Conservation (phyloP, 2,888 invertebrate species). For the Folsomia candida region DNA sequence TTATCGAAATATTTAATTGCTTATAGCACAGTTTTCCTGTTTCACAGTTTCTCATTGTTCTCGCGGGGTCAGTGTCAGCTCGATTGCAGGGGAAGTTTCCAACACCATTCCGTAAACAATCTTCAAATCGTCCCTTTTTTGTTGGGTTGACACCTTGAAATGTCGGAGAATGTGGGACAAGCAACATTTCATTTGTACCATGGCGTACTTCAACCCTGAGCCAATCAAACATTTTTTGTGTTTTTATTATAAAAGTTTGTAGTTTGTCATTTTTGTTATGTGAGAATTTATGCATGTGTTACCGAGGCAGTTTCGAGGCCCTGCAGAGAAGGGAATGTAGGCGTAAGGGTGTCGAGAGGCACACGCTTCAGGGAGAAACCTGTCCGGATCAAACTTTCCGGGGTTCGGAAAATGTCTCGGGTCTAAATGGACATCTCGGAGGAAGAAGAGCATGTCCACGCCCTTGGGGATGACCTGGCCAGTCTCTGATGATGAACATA, state of each 20-base stretch:
- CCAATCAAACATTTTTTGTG: not conserved
- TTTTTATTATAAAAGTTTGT: not conserved
- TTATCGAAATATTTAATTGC: too few species aligned
- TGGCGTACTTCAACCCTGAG: slow-evolving; percentile 4
- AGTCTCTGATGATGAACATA: not conserved
- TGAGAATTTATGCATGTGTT: too few species aligned
- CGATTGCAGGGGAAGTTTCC: not conserved
- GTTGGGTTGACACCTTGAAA: not conserved
- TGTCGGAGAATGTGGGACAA: not conserved
- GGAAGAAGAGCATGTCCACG: not conserved
- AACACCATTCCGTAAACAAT: slow-evolving; percentile 7
- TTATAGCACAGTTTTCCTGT: too few species aligned
- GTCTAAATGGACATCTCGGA: not conserved
- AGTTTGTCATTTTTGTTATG: not conserved
- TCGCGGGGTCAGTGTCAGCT: not conserved
- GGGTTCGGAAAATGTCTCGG: not conserved
- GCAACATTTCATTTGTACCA: slow-evolving; percentile 7
- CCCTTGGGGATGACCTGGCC: not conserved
- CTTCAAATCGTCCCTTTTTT: not conserved
- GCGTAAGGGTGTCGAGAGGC: not conserved
- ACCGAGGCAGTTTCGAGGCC: not conserved
- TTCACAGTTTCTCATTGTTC: too few species aligned
- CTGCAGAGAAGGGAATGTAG: not conserved
- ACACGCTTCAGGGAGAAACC: not conserved
- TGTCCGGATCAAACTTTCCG: not conserved